A percentile compares a stretch with the other conserved stretches of the same genome.
Conservation (phyloP, 2,888 invertebrate species). For the Dasysyrphus albostriatus region DNA sequence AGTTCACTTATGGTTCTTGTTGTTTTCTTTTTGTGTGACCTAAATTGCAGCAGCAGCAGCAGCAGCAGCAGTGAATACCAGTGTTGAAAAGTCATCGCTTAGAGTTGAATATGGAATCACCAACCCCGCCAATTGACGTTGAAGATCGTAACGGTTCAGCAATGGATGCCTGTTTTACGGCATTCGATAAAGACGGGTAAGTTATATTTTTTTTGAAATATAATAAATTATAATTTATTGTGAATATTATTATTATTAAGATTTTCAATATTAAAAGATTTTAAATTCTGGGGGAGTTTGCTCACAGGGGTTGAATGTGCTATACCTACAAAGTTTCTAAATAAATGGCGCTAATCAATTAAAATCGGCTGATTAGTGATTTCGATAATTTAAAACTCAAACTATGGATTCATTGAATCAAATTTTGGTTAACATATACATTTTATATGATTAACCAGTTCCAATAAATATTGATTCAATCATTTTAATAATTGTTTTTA, state of each 20-base stretch:
- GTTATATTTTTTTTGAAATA: slow-evolving; percentile 84
- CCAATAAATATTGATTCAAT: too few relatives aligned
- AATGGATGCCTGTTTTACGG: slow-evolving; percentile 96
- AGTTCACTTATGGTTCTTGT: slow-evolving; percentile 52
- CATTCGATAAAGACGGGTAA: slow-evolving; percentile 95
- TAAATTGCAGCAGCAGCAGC: slow-evolving; percentile 53
- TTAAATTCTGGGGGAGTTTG: too few relatives aligned
- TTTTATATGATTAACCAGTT: too few relatives aligned
- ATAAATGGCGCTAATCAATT: too few relatives aligned
- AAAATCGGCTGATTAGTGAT: too few relatives aligned
- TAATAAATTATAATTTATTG: background rate
- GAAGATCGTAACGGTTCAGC: slow-evolving; percentile 86
- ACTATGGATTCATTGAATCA: too few relatives aligned
- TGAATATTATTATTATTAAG: background rate
- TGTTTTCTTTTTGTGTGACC: slow-evolving; percentile 53
- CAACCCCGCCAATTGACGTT: slow-evolving; percentile 83
- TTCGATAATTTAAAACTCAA: too few relatives aligned
- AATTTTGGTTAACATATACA: too few relatives aligned
- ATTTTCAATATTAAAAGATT: background rate
- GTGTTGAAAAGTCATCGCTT: slow-evolving; percentile 57
- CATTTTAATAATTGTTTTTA: too few relatives aligned
- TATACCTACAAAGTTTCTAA: too few relatives aligned
- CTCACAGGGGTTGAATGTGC: too few relatives aligned
- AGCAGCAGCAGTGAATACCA: slow-evolving; percentile 29
- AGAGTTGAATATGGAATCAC: slow-evolving; percentile 81